Percentiles rank a stretch among this genome's conserved stretches.
Conservation (phyloP, 2,797 vertebrate species). For the Hoplostethus mediterraneus region DNA sequence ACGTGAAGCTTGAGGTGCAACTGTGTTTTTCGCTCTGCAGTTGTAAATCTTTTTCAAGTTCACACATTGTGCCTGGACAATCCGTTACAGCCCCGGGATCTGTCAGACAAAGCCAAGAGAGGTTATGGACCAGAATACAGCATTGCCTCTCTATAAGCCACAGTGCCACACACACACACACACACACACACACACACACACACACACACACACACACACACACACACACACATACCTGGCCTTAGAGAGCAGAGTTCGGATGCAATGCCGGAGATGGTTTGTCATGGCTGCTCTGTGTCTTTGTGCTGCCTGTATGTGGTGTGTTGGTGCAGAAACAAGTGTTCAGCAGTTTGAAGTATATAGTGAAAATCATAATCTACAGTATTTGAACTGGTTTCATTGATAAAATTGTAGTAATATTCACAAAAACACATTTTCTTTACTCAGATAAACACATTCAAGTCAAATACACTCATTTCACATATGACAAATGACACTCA, state of each 20-base stretch:
- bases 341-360: too few species aligned
- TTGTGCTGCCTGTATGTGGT: constrained; percentile 4
- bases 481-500: neutral
- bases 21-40: constrained; percentile 6
- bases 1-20: constrained; percentile 22
- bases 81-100: neutral
- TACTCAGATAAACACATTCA: neutral
- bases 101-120: constrained; percentile 1
- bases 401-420: too few species aligned
- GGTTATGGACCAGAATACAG: constrained; percentile 2
- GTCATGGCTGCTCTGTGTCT: neutral
- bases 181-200: neutral
- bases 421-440: too few species aligned
- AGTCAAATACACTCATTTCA: neutral
- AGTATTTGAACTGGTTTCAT: too few species aligned
- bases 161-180: too few species aligned
- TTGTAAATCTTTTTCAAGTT: constrained; percentile 14
- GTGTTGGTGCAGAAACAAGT: too few species aligned
- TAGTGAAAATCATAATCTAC: too few species aligned
- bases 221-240: neutral
- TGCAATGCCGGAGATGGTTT: constrained; percentile 1
- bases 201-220: neutral
- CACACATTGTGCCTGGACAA: constrained; percentile 13
- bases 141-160: neutral
- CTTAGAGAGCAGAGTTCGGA: neutral